Conservation (phyloP, 2,888 invertebrate species). For the Agonopterix subpropinquella region DNA sequence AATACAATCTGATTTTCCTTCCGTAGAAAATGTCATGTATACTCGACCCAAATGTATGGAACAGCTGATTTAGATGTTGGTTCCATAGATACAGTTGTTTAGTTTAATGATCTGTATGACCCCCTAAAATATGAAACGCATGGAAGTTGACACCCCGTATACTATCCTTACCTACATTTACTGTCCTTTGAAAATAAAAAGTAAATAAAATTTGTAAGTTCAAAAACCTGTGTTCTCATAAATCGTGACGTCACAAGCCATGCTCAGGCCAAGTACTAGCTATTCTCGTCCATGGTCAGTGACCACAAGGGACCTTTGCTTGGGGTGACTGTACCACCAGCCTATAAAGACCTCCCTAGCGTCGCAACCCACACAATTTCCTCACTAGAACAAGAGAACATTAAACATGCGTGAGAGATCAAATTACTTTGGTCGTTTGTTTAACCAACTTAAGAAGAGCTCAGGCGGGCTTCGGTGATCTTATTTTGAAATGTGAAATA, state of each 20-base stretch:
- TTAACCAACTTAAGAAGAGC: conserved; percentile 38
- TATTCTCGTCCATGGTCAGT: conserved; percentile 70
- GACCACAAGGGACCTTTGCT: conserved; percentile 68
- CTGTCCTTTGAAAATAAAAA: no score
- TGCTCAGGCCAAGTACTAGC: conserved; percentile 51
- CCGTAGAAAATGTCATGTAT: no score
- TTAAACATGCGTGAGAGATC: conserved; percentile 24
- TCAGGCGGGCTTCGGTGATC: conserved; percentile 26
- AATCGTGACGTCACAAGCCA: conserved; percentile 57
- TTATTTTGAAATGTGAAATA: conserved; percentile 40
- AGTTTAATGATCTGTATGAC: no score
- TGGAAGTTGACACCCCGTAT: no score
- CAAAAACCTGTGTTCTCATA: conserved; percentile 20
- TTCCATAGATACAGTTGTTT: no score
- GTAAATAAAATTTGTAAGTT: no score
- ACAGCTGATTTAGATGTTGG: no score
- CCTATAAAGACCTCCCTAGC: conserved; percentile 26
- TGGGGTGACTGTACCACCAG: conserved; percentile 69
- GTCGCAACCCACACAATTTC: conserved; percentile 15
- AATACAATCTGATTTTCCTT: no score
- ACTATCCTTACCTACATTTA: no score
- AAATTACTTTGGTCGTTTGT: conserved; percentile 27
- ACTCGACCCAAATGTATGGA: no score
- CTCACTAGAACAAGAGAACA: conserved; percentile 18
- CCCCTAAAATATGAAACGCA: no score